A percentile compares a stretch with the other conserved stretches of the same genome.
Conservation (phyloP, 2,113 vertebrate genomes). For the Alces alces region DNA sequence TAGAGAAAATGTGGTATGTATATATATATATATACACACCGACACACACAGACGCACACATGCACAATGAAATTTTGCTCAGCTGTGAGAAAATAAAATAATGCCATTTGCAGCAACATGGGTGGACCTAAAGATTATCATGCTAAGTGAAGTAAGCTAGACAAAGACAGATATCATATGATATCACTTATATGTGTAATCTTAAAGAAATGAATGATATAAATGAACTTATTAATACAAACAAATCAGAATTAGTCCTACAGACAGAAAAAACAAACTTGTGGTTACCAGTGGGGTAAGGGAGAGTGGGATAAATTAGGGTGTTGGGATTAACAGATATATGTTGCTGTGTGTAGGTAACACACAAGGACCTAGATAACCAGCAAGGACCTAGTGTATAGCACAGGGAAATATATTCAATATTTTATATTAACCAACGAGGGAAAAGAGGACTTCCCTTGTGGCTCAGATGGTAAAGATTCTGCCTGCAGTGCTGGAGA, state of each 20-base stretch:
- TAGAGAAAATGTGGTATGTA: not conserved
- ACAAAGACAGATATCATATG: not conserved
- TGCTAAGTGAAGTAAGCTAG: not conserved
- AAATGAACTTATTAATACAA: not conserved
- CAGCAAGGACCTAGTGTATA: not conserved
- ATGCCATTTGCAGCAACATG: not conserved
- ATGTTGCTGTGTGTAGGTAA: not conserved
- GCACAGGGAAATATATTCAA: not conserved
- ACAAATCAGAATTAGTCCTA: not conserved
- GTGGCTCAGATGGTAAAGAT: not conserved
- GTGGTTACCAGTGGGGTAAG: not conserved
- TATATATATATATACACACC: not conserved
- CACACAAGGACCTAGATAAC: not conserved
- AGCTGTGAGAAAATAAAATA: not conserved
- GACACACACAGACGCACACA: not conserved
- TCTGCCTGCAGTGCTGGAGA: not conserved
- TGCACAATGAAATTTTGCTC: not conserved
- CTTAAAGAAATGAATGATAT: not conserved
- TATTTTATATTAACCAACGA: not conserved
- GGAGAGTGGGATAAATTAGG: not conserved
- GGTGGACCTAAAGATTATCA: not conserved
- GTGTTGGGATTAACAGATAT: not conserved
- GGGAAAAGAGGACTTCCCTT: not conserved
- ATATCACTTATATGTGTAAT: not conserved
- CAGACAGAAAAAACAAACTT: not conserved